Percentiles rank a stretch among this genome's conserved stretches.
Evolutionary conservation across 2,797 vertebrate genomes (phyloP).

Genomic region (Sarcoramphus papa): DNA sequence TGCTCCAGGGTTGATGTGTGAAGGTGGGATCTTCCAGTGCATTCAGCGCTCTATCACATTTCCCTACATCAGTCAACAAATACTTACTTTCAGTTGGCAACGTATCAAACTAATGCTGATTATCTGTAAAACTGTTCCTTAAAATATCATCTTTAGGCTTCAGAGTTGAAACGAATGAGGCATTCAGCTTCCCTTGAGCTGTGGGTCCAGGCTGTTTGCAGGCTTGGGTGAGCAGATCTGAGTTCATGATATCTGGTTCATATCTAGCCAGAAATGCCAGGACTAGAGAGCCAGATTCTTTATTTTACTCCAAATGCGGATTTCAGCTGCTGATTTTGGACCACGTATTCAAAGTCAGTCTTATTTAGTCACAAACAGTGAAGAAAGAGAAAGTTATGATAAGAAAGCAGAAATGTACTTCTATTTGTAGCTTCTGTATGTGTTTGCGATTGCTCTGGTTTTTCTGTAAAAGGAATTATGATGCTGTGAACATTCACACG

Average conservation of each 20-base stretch:
- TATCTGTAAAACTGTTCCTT: not conserved
- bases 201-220: not conserved
- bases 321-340: not conserved
- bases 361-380: not conserved
- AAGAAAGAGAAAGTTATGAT: not conserved
- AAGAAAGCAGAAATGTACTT: not conserved
- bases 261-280: not conserved
- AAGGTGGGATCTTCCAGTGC: not conserved
- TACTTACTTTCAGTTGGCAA: too few species aligned
- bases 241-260: not conserved
- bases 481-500: not conserved
- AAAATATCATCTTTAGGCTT: not conserved
- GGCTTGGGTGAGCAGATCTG: not conserved
- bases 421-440: not conserved
- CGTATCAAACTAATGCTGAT: not conserved
- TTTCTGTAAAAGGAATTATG: not conserved
- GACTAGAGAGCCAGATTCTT: not conserved
- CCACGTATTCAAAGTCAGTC: not conserved
- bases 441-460: not conserved
- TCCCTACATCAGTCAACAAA: not conserved
- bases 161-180: not conserved
- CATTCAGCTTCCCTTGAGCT: not conserved
- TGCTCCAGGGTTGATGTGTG: rapidly evolving
- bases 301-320: not conserved
- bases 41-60: not conserved